These are phyloP conservation scores for Empidonax alnorum DNA, from an alignment of 2,113 vertebrate species.

Conservation along the genomic window DNA sequence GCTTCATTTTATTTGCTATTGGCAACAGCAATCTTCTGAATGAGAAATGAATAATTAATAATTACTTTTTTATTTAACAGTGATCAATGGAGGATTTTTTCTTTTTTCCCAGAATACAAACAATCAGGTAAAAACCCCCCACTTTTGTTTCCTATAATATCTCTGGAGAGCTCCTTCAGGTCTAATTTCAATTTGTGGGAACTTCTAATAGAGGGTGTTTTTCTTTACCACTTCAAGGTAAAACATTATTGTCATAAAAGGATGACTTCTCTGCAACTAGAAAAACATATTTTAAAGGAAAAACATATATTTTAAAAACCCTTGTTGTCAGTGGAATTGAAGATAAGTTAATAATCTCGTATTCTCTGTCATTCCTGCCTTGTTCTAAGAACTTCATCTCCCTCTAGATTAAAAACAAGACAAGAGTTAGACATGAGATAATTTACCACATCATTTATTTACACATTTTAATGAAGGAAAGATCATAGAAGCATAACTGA, in stretches of 20 bases:
- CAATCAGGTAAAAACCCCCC: not conserved
- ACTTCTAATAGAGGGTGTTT: not conserved
- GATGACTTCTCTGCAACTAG: conserved; percentile 7
- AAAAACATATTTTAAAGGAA: conserved; percentile 16
- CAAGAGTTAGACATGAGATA: conserved; percentile 56
- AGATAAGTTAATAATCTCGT: conserved; percentile 36
- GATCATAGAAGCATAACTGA: conserved; percentile 35
- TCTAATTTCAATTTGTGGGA: conserved; percentile 11
- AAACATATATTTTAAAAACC: not conserved
- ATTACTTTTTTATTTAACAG: not conserved
- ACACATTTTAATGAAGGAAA: conserved; percentile 55
- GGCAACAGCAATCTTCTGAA: not conserved
- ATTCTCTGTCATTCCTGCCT: conserved; percentile 49
- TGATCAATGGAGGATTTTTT: not conserved
- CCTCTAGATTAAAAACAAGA: conserved; percentile 60
- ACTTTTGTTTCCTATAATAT: not conserved
- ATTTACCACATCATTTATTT: conserved; percentile 69
- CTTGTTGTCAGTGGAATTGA: not conserved
- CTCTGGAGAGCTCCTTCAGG: not conserved
- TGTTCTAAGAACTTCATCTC: conserved; percentile 42
- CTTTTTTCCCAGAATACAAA: not conserved
- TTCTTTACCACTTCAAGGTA: not conserved
- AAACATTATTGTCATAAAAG: not conserved
- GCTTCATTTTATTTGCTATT: not conserved
- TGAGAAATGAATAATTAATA: not conserved